Conservation (phyloP, 2,113 vertebrate genomes). For the Coryphaenoides rupestris region DNA sequence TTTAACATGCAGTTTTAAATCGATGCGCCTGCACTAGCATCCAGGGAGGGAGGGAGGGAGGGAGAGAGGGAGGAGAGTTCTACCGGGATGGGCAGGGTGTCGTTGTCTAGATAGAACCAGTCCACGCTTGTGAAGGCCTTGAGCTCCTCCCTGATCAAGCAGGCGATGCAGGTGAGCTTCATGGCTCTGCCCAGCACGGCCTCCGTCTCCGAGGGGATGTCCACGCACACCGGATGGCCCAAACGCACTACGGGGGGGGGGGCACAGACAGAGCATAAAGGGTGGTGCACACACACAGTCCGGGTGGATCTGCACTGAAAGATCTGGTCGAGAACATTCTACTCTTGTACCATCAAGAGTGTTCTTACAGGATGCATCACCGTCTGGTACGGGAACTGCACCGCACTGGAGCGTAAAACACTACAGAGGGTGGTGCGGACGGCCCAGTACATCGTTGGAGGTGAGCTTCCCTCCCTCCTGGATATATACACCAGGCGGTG, state of each 20-base stretch:
- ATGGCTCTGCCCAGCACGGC: slow-evolving; percentile 82
- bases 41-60: neutral
- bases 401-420: too few species aligned
- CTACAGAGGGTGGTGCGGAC: too few species aligned
- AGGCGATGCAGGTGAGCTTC: slow-evolving; percentile 91
- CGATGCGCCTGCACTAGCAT: neutral
- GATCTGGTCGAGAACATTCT: too few species aligned
- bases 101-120: slow-evolving; percentile 80
- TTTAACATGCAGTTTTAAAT: too few species aligned
- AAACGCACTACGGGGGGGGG: slow-evolving; percentile 76
- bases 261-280: slow-evolving; percentile 6
- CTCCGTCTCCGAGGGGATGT: slow-evolving; percentile 84
- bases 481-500: too few species aligned
- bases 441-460: too few species aligned
- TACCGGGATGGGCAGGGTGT: slow-evolving; percentile 71
- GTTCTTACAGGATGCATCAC: too few species aligned
- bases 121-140: slow-evolving; percentile 79
- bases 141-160: slow-evolving; percentile 92
- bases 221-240: slow-evolving; percentile 86
- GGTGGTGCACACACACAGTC: neutral
- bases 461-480: too few species aligned
- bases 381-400: too few species aligned
- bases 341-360: too few species aligned
- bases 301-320: too few species aligned
- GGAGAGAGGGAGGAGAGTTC: slow-evolving; percentile 39